These are phyloP conservation scores for Lepidurus couesii DNA, from an alignment of 1,140 invertebrate species.

Conservation along the genomic window DNA sequence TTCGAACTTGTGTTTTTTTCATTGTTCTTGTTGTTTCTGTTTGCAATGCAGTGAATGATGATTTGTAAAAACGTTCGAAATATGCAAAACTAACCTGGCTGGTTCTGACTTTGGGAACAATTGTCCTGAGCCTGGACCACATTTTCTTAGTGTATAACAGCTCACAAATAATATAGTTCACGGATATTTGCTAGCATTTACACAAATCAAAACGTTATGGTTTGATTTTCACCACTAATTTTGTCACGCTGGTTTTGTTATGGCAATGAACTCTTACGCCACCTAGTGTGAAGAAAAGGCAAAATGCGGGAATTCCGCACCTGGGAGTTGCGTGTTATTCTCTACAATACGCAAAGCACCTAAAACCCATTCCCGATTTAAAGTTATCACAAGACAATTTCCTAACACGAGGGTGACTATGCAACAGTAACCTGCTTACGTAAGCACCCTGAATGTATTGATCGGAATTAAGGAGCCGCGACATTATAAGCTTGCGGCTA, in stretches of 20 bases:
- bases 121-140: background rate
- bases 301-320: no score
- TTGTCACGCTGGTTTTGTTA: no score
- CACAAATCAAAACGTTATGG: background rate
- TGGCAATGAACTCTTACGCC: no score
- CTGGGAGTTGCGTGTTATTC: no score
- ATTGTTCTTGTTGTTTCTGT: no score
- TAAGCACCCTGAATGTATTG: slow-evolving; percentile 10
- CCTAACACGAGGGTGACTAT: background rate
- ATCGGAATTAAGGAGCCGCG: slow-evolving; percentile 14
- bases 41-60: background rate
- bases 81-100: background rate
- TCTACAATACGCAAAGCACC: no score
- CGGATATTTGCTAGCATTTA: background rate
- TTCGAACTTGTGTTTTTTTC: no score
- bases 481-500: background rate
- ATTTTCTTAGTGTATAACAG: background rate
- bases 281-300: no score
- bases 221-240: no score
- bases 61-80: background rate
- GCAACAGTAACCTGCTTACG: background rate
- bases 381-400: background rate
- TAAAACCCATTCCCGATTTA: no score
- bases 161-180: background rate
- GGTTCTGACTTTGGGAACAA: background rate